Conservation (phyloP, 2,888 invertebrate species). For the Andrena fulva region DNA sequence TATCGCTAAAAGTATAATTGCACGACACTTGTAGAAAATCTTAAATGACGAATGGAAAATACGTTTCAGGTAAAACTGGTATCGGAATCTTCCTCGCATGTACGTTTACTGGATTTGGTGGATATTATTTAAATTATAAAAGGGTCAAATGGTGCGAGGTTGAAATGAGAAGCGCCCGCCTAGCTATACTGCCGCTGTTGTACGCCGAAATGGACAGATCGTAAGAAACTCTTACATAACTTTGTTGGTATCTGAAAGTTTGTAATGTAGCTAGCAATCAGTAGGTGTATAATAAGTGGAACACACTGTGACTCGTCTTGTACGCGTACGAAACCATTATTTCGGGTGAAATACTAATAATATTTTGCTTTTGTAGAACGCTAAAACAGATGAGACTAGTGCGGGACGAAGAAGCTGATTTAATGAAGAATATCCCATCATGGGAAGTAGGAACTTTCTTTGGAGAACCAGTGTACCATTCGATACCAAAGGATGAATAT, state of each 20-base stretch:
- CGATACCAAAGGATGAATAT: background rate
- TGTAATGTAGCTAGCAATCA: background rate
- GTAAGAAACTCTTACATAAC: slow-evolving; percentile 84
- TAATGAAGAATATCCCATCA: slow-evolving; percentile 96
- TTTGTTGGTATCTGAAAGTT: background rate
- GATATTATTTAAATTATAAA: slow-evolving; percentile 87
- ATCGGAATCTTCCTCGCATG: slow-evolving; percentile 78
- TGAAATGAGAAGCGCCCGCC: slow-evolving; percentile 91
- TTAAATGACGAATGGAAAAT: slow-evolving; percentile 4
- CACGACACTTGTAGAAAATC: background rate
- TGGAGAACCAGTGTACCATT: slow-evolving; percentile 91
- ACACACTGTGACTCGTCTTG: background rate
- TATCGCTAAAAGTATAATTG: slow-evolving; percentile 4
- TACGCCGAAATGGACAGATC: slow-evolving; percentile 94
- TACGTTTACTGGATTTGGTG: slow-evolving; percentile 86
- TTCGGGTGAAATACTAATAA: background rate
- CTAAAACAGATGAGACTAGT: slow-evolving; percentile 92
- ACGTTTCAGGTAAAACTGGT: slow-evolving; percentile 14
- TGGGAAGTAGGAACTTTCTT: slow-evolving; percentile 97
- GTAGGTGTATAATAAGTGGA: background rate
- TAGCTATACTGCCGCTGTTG: slow-evolving; percentile 92
- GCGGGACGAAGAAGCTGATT: slow-evolving; percentile 92
- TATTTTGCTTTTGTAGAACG: slow-evolving; percentile 81
- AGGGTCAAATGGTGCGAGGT: slow-evolving; percentile 87
- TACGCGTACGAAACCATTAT: background rate